A percentile compares a stretch with the other conserved stretches of the same genome.
These are phyloP conservation scores for Catalaphyllia jardinei DNA, from an alignment of 64 coral and sea anemone species.

Conservation along the genomic window DNA sequence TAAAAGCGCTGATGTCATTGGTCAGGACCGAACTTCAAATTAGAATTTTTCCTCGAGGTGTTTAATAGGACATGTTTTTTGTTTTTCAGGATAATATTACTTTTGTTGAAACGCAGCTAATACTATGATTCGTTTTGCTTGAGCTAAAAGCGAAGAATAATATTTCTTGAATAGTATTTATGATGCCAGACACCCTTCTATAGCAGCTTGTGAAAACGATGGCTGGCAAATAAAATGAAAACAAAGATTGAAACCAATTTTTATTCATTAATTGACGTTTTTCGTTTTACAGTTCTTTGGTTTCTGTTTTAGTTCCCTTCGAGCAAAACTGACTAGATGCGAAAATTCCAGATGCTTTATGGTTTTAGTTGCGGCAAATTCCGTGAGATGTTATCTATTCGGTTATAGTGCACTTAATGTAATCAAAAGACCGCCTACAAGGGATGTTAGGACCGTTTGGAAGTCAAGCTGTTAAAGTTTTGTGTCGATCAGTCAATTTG, in stretches of 20 bases:
- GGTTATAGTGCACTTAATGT: background rate
- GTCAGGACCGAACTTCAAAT: conserved; percentile 10
- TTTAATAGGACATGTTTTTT: conserved; percentile 38
- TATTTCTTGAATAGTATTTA: background rate
- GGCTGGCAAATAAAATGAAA: background rate
- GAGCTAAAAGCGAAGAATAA: background rate
- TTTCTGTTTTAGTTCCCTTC: background rate
- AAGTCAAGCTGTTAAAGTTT: background rate
- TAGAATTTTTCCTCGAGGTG: conserved; percentile 42
- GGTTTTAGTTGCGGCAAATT: background rate
- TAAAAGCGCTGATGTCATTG: conserved; percentile 28
- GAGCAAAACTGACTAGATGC: background rate
- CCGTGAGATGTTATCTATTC: background rate
- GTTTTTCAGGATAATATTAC: background rate
- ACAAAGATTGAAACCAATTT: background rate
- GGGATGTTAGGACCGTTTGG: background rate
- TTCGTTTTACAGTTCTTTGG: background rate
- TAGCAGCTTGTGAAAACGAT: background rate
- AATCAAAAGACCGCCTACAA: background rate
- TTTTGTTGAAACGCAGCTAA: background rate
- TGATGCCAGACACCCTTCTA: background rate
- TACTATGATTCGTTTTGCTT: conserved; percentile 12
- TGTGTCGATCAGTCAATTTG: background rate
- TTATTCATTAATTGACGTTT: background rate
- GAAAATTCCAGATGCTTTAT: background rate